These are phyloP conservation scores for Orthosia cruda DNA, from an alignment of 2,888 invertebrate genomes.

Conservation along the genomic window DNA sequence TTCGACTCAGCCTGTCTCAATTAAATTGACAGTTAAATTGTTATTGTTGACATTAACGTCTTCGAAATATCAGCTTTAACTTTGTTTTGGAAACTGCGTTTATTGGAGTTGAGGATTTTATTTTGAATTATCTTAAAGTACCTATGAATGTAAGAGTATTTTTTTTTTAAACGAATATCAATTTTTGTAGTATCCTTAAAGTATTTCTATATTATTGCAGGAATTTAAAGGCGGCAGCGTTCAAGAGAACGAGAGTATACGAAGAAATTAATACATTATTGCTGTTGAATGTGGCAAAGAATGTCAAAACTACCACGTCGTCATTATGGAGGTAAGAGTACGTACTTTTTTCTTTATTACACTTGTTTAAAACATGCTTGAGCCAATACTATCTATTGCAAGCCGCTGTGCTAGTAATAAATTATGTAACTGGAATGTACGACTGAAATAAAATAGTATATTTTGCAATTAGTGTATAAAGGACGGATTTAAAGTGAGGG, in stretches of 20 bases:
- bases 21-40: too few relatives aligned
- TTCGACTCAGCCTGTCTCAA: too few relatives aligned
- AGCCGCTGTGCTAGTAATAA: too few relatives aligned
- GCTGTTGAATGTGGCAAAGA: slow-evolving; percentile 77
- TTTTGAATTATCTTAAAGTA: neutral
- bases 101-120: neutral
- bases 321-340: slow-evolving; percentile 83
- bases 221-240: slow-evolving; percentile 73
- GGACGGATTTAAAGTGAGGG: too few relatives aligned
- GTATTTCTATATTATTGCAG: slow-evolving; percentile 72
- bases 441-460: too few relatives aligned
- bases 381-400: neutral
- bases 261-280: slow-evolving; percentile 81
- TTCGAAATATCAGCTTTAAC: neutral
- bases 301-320: slow-evolving; percentile 80
- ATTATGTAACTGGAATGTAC: too few relatives aligned
- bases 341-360: slow-evolving; percentile 30
- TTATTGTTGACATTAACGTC: neutral
- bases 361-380: neutral
- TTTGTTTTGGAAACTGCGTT: too few relatives aligned
- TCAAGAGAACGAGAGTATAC: slow-evolving; percentile 80
- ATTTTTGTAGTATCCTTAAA: neutral
- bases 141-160: neutral
- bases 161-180: neutral
- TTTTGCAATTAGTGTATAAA: too few relatives aligned